Evolutionary conservation across 2,113 vertebrate genomes (phyloP).

Genomic region (Cryptomyrus ogoouensis): DNA sequence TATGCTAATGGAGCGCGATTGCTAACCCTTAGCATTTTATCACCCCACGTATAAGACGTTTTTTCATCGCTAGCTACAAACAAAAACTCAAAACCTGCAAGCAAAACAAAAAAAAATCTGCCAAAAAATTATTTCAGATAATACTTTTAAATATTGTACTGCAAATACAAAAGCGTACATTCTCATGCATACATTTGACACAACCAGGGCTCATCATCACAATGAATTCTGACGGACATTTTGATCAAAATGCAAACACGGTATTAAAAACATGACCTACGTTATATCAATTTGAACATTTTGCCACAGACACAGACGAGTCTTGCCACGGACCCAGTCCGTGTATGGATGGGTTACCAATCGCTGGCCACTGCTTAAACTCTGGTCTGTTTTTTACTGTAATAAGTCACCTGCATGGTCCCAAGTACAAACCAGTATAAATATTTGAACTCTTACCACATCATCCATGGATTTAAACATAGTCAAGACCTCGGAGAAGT

Average conservation of each 20-base stretch:
- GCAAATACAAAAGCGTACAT: not conserved
- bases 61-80: not conserved
- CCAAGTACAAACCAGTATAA: not conserved
- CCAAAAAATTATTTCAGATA: not conserved
- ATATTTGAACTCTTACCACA: conserved; percentile 48
- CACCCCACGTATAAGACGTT: not conserved
- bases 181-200: not conserved
- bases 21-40: not conserved
- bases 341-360: not conserved
- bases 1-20: not conserved
- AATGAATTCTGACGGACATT: not conserved
- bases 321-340: not conserved
- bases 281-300: not conserved
- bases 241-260: not conserved
- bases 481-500: conserved; percentile 54
- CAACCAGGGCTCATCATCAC: not conserved
- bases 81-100: not conserved
- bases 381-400: not conserved
- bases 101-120: not conserved
- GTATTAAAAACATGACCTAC: not conserved
- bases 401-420: not conserved
- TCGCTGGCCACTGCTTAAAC: not conserved
- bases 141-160: not conserved
- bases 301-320: not conserved
- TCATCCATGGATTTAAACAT: conserved; percentile 61